Base-by-base conservation (phyloP, 2,888 invertebrate species). In the Nomada goodeniana region DNA sequence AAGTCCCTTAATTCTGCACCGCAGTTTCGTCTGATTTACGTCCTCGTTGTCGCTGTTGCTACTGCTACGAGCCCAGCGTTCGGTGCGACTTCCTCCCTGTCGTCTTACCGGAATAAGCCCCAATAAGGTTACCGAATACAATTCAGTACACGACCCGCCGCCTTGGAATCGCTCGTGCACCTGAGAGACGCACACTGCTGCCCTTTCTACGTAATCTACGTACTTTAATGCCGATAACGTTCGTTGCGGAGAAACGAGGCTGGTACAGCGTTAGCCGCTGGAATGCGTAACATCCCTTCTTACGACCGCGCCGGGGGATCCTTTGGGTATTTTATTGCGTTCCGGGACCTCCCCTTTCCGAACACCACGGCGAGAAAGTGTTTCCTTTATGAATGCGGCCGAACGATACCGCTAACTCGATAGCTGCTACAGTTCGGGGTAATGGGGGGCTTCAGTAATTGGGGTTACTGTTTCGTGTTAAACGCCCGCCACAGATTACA, bases 1-100 rank as follows among this genome's bases (percentile, higher is more conserved):
- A 86, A 89, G 89, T 90, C 91, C 91, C 91, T 91, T 91, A 91
- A 91, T 91, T 90, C 90, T 88, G 81, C 85, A 81, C 79, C 88
- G 89, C 88, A 90, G 88, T 89, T 89, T 88, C 88, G 88, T 84
- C 89, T 91, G 90, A 91, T 91, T 91, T 91, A 91, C 91, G 91
- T 86, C 73, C 86, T 86, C 87, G 88, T 89, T 89, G 88, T 83
- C 88, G 84, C 82, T 77, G 82, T 82, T 83, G 47, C 73, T 60
- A 20, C 60, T 68, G 15, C 59, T 36, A 74, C 83, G 82, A 82
- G 84, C 85, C 72, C 79, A 75, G 68, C 76, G 68, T 84, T 83
- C 84, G 77, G 13, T 11, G 10, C 84, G 86, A 86, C 85, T 83
- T 87, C 88, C 85, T 73, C 80, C 82, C 57, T 59, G 75, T 75